phyloP scores from a whole-genome alignment of 92 coral and sea anemone genomes.

The Hydrozoanthus gracilis region DNA sequence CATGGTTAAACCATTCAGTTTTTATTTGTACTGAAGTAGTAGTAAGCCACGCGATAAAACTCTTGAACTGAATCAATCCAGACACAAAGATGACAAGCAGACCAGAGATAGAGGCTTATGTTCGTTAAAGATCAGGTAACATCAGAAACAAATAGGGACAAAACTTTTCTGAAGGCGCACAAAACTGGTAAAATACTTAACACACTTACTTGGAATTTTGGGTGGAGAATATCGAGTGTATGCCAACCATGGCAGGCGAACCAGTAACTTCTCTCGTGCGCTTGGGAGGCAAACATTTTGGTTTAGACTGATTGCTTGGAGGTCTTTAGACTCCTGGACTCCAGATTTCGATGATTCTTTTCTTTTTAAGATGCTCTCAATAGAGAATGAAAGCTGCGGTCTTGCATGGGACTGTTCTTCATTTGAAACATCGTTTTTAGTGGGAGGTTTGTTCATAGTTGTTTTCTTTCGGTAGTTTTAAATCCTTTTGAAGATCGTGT shows the following conservation, averaged over 20 bases:
- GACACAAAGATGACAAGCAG: background rate
- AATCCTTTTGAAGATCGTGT: background rate
- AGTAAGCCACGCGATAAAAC: background rate
- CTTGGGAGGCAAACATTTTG: background rate
- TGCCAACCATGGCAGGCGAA: conserved; percentile 85
- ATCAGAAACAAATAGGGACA: background rate
- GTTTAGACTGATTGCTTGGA: background rate
- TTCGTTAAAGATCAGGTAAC: background rate
- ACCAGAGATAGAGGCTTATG: background rate
- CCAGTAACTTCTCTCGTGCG: conserved; percentile 46
- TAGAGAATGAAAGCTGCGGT: conserved; percentile 80
- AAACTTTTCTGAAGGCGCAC: too few species aligned
- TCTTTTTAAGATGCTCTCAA: conserved; percentile 77
- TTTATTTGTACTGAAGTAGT: too few species aligned
- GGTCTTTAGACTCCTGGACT: background rate
- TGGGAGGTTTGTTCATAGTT: conserved; percentile 1
- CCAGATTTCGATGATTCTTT: conserved; percentile 33
- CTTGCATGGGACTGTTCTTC: background rate
- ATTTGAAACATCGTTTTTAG: conserved; percentile 12
- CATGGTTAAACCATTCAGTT: too few species aligned
- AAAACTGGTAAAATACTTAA: background rate
- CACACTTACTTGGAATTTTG: conserved; percentile 94
- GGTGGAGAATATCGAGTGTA: conserved; percentile 96
- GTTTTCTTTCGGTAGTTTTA: background rate
- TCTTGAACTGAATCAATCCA: background rate